A percentile compares a stretch with the other conserved stretches of the same genome.
Conservation (phyloP, 1,140 invertebrate species). For the Ditylenchus dipsaci region DNA sequence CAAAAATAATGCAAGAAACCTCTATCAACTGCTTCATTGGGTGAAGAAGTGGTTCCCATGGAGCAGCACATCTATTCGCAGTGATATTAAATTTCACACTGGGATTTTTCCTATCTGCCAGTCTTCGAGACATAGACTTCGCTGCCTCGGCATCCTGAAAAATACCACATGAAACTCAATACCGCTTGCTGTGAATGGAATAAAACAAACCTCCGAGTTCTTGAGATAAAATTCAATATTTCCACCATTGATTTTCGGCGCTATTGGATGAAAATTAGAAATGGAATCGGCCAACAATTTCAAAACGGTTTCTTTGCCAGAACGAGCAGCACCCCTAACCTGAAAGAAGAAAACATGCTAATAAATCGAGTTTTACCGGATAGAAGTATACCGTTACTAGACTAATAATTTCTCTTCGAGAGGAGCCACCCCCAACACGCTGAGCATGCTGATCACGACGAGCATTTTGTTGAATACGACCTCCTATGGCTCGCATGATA, state of each 20-base stretch:
- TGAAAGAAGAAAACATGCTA: not conserved
- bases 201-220: not conserved
- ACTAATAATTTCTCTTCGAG: slow-evolving; percentile 6
- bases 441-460: not conserved
- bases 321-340: slow-evolving; percentile 20
- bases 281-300: slow-evolving; percentile 20
- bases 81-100: slow-evolving; percentile 21
- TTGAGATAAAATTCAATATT: slow-evolving; percentile 14
- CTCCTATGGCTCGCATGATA: not conserved
- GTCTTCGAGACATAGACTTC: slow-evolving; percentile 13
- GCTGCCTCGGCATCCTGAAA: slow-evolving; percentile 19
- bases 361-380: too few species aligned
- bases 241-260: slow-evolving; percentile 12
- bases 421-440: not conserved
- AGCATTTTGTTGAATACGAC: not conserved
- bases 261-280: slow-evolving; percentile 17
- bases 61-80: slow-evolving; percentile 7
- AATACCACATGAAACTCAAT: too few species aligned
- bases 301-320: slow-evolving; percentile 16
- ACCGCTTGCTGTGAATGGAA: not conserved
- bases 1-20: slow-evolving; percentile 6
- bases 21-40: slow-evolving; percentile 11
- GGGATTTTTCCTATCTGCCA: slow-evolving; percentile 27
- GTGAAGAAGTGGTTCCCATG: slow-evolving; percentile 17
- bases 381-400: slow-evolving; percentile 8